Base-by-base conservation (phyloP, 2,888 invertebrate genomes). In the Ichneumon xanthorius region DNA sequence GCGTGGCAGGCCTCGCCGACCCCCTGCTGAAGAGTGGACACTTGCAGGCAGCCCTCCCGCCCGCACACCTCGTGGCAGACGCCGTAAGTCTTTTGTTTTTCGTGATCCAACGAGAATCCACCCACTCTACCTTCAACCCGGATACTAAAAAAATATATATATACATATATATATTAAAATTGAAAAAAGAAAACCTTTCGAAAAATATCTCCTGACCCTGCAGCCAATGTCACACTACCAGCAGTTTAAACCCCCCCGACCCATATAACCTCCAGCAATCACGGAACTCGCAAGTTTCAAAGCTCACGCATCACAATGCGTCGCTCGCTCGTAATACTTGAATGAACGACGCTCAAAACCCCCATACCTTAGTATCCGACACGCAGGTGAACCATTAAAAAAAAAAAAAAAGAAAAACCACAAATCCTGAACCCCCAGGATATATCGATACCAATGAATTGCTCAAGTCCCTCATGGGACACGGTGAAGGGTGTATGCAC, bases 41-140 rank as follows among this genome's bases (percentile, higher is more conserved):
- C 94, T 95, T 95, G 95, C 95, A 95, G 95, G 95, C 95, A 93
- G 95, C 95, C 93, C 95, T 96, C 93, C 95, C 95, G 95, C 95
- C 95, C 94, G 95, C 95, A 94, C 95, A 95, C 95, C 95, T 96
- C 93, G 94, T 94, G 93, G 94, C 94, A 92, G 94, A 94, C 91
- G 94, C 94, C 93, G 94, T 94, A 94, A 94, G 94, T 94, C 93
- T 93, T 93, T 93, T 93, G 93, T 94, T 94, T 94, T 94, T 93
- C 94, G 93, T 94, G 93, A 91, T 92, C 93, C 92, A 89, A 91
- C 77, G 84, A 86, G 79, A 86, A 84, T 79, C 78, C 85, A 48
- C 70, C 91, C 89, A 50, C 70, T 33, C 45, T 61, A 58, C 84
- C 84, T 65, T 63, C 55, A 61, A 67, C 40, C 70, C 65, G 14